Conservation (phyloP, 2,888 invertebrate species). For the Agrilus cyanescens region DNA sequence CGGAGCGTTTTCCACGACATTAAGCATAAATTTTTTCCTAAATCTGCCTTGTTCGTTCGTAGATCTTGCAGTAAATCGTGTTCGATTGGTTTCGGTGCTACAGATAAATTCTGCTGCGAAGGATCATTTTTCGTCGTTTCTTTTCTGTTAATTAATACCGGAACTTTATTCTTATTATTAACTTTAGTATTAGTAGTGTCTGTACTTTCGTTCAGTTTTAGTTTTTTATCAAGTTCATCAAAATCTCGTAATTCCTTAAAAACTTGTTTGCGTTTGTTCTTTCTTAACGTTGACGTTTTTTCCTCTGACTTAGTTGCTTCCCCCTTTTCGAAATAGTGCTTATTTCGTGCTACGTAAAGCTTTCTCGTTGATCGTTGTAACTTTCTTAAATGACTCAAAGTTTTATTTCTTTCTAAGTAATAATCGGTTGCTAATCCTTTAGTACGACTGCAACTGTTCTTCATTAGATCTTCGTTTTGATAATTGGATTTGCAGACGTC, state of each 20-base stretch:
- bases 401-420: conserved; percentile 13
- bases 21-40: no score
- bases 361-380: not conserved
- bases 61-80: no score
- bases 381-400: not conserved
- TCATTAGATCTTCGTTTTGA: not conserved
- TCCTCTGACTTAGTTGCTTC: not conserved
- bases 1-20: no score
- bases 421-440: conserved; percentile 15
- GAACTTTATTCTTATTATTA: no score
- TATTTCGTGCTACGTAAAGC: not conserved
- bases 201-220: no score
- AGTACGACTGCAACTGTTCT: conserved; percentile 5
- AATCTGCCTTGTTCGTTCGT: no score
- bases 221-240: no score
- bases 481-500: not conserved
- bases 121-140: no score
- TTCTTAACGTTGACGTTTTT: not conserved
- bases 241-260: not conserved
- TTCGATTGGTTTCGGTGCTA: no score
- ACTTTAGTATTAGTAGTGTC: no score
- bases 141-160: no score
- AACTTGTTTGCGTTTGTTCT: conserved; percentile 1
- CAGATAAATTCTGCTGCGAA: no score
- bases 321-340: not conserved